Conservation (phyloP, 2,888 invertebrate species). For the Hecatera dysodea region DNA sequence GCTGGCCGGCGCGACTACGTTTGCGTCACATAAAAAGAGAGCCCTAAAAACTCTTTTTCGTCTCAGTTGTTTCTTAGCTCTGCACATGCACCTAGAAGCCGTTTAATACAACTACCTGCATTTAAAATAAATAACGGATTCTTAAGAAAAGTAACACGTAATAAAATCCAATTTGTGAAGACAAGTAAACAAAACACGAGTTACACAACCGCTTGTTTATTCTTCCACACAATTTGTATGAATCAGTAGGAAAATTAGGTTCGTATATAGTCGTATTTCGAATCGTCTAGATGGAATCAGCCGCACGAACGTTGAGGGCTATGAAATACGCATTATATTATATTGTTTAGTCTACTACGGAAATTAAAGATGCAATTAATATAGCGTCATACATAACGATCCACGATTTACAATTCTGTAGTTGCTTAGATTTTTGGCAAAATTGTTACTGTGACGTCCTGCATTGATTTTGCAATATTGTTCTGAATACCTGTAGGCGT, state of each 20-base stretch:
- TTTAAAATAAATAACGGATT: not conserved
- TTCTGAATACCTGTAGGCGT: no score
- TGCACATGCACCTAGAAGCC: no score
- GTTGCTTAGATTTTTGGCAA: no score
- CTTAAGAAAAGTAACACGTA: not conserved
- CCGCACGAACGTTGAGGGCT: conserved; percentile 8
- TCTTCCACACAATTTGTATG: not conserved
- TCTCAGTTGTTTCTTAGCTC: no score
- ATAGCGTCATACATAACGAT: not conserved
- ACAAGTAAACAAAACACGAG: not conserved
- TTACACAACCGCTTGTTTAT: not conserved
- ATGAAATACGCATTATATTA: not conserved
- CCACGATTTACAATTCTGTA: no score
- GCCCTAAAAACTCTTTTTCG: no score
- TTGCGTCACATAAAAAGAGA: no score
- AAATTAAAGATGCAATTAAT: conserved; percentile 15
- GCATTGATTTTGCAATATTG: no score
- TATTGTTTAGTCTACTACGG: not conserved
- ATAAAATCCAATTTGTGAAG: not conserved
- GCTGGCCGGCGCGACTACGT: no score
- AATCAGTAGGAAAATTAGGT: not conserved
- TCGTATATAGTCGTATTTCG: not conserved
- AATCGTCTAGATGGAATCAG: conserved; percentile 16
- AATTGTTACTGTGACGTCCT: no score
- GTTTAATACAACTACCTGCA: not conserved